phyloP scores from a whole-genome alignment of 2,113 vertebrate genomes.

The Mirounga angustirostris region DNA sequence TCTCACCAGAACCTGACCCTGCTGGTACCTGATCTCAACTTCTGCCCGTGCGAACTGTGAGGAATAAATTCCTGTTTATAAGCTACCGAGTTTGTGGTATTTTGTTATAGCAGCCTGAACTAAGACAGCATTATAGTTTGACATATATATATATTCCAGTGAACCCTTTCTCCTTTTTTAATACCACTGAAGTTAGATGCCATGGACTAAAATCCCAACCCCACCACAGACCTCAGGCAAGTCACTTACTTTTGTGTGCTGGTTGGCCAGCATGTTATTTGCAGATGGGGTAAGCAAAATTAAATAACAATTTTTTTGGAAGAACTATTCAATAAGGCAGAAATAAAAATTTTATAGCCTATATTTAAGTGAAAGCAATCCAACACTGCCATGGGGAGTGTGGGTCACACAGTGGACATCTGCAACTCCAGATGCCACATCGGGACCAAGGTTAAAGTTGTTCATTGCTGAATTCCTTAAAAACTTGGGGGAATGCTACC shows the following conservation, averaged over 20 bases:
- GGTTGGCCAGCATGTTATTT: neutral
- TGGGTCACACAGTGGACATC: neutral
- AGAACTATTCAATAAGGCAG: conserved; percentile 1
- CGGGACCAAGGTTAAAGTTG: neutral
- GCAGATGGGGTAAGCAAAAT: neutral
- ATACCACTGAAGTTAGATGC: neutral
- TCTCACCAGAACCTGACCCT: neutral
- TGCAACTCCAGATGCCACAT: neutral
- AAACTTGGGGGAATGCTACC: neutral
- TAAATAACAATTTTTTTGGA: neutral
- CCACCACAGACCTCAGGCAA: neutral
- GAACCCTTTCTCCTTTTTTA: neutral
- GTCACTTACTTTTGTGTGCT: neutral
- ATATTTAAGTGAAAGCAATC: conserved; percentile 2
- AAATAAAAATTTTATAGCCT: conserved; percentile 53
- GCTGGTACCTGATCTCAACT: neutral
- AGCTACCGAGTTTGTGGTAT: neutral
- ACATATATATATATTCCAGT: neutral
- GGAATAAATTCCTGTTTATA: conserved; percentile 13
- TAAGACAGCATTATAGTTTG: neutral
- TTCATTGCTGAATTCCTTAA: neutral
- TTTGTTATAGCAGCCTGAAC: neutral
- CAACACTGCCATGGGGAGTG: neutral
- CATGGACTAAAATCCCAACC: neutral
- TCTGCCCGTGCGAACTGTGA: neutral